A percentile compares a stretch with the other conserved stretches of the same genome.
These are phyloP conservation scores for Conchocele bisecta DNA, from an alignment of 2,888 invertebrate species.

Conservation along the genomic window DNA sequence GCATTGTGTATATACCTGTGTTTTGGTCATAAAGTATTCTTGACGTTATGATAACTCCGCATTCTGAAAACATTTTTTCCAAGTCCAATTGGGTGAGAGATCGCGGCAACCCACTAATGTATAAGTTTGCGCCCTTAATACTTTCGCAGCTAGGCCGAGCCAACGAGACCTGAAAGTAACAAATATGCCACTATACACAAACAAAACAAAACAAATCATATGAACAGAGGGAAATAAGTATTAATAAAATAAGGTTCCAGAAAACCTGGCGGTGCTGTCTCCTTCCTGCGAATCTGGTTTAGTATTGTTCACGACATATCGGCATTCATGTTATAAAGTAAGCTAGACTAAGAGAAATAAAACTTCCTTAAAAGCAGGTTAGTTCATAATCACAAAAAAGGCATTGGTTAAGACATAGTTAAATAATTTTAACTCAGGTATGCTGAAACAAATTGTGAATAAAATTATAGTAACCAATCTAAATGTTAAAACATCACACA, in stretches of 20 bases:
- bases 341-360: no score
- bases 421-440: no score
- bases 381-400: no score
- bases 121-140: conserved; percentile 83
- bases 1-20: conserved; percentile 77
- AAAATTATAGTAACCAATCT: no score
- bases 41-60: conserved; percentile 83
- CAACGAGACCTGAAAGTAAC: conserved; percentile 82
- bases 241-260: conserved; percentile 2
- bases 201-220: conserved; percentile 62
- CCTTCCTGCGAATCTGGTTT: no score
- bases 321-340: no score
- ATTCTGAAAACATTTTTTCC: conserved; percentile 82
- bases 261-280: no score
- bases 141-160: conserved; percentile 83
- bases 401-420: no score
- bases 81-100: conserved; percentile 83
- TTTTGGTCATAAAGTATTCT: conserved; percentile 83
- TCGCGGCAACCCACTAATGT: conserved; percentile 83
- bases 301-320: no score
- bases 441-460: no score
- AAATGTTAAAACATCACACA: no score
- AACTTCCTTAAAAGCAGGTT: no score
- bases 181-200: conserved; percentile 70
- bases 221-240: conserved; percentile 11